Evolutionary conservation across 2,797 vertebrate genomes (phyloP).

Genomic region (Enteromius paludinosus): DNA sequence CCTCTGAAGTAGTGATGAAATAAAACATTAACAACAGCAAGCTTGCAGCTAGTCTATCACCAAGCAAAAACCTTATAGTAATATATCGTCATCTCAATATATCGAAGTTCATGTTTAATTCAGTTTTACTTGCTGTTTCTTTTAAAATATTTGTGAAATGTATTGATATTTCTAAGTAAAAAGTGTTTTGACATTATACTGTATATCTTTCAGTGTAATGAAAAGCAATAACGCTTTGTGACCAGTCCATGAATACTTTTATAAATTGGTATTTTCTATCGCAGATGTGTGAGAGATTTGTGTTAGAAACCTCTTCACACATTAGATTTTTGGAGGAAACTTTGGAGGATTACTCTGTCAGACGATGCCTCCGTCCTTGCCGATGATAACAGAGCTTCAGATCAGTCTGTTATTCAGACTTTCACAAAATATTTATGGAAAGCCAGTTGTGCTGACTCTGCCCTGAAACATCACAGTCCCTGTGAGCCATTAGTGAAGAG

Average conservation of each 20-base stretch:
- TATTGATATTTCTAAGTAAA: not conserved
- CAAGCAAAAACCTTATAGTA: conserved; percentile 32
- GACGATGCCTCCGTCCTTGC: not conserved
- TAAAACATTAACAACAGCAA: conserved; percentile 55
- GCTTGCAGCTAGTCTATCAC: conserved; percentile 29
- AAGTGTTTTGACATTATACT: not conserved
- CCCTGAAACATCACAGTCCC: conserved; percentile 27
- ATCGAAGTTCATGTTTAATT: not conserved
- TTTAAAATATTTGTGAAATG: not conserved
- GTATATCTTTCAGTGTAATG: not conserved
- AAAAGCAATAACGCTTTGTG: not conserved
- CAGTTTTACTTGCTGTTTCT: not conserved
- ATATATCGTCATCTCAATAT: not conserved
- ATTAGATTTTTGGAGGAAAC: conserved; percentile 1
- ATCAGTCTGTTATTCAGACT: conserved; percentile 37
- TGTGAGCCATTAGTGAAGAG: conserved; percentile 44
- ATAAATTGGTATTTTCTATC: not conserved
- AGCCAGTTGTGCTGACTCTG: conserved; percentile 14
- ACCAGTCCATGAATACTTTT: not conserved
- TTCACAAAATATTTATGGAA: conserved; percentile 42
- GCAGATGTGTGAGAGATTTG: not conserved
- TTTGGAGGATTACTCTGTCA: not conserved
- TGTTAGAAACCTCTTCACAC: not conserved
- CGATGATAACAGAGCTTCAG: not conserved
- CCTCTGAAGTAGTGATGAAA: conserved; percentile 49